Percentiles rank a stretch among this genome's conserved stretches.
These are phyloP conservation scores for Platyura marginata DNA, from an alignment of 1,140 invertebrate species.

Conservation along the genomic window DNA sequence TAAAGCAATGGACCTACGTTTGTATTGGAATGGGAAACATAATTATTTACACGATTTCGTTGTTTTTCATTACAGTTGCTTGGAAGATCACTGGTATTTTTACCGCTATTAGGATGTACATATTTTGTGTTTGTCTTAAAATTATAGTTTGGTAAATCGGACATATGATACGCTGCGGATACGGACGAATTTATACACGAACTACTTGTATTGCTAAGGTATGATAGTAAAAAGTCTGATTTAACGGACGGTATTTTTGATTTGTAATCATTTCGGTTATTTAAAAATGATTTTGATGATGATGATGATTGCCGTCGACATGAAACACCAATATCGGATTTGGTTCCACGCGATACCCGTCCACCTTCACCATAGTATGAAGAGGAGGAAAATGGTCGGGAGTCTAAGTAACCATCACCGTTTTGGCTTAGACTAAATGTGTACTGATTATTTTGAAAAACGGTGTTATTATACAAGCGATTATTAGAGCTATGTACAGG, in stretches of 20 bases:
- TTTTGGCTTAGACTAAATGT: slow-evolving; percentile 23
- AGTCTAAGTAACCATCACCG: slow-evolving; percentile 1
- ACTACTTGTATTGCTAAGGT: slow-evolving; percentile 10
- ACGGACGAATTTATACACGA: not conserved
- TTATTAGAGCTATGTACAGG: slow-evolving; percentile 10
- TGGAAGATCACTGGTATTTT: slow-evolving; percentile 17
- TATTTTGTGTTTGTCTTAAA: not conserved
- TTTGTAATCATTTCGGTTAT: slow-evolving; percentile 10
- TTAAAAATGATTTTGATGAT: slow-evolving; percentile 7
- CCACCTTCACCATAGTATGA: slow-evolving; percentile 6
- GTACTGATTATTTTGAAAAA: slow-evolving; percentile 24
- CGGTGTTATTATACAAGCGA: slow-evolving; percentile 21
- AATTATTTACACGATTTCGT: slow-evolving; percentile 6
- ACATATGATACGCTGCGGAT: slow-evolving; percentile 21
- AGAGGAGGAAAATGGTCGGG: slow-evolving; percentile 12
- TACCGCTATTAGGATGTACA: slow-evolving; percentile 11
- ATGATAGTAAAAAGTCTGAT: slow-evolving; percentile 22
- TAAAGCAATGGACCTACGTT: slow-evolving; percentile 1
- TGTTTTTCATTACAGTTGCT: slow-evolving; percentile 3
- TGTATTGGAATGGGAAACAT: not conserved
- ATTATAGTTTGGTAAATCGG: slow-evolving; percentile 11
- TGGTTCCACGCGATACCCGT: slow-evolving; percentile 8
- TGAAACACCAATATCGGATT: slow-evolving; percentile 23
- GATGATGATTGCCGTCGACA: slow-evolving; percentile 16
- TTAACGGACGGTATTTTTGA: slow-evolving; percentile 18